These are phyloP conservation scores for Coreius guichenoti DNA, from an alignment of 2,797 vertebrate genomes.

Conservation along the genomic window DNA sequence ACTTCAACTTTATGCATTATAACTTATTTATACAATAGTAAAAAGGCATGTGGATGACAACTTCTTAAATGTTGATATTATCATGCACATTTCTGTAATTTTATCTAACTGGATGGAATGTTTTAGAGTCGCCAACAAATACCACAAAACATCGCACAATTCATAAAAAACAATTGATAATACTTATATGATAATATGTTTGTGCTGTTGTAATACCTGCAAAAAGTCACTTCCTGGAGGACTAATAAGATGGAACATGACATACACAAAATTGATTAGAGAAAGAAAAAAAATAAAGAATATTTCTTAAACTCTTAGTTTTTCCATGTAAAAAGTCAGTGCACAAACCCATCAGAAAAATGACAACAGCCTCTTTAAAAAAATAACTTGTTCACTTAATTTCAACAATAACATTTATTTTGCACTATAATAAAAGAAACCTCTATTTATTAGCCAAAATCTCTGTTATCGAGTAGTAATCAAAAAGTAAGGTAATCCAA, in stretches of 20 bases:
- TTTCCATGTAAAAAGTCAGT: too few species aligned
- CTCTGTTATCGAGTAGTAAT: background rate
- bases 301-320: too few species aligned
- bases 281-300: too few species aligned
- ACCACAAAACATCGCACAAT: background rate
- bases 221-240: background rate
- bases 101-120: background rate
- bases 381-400: background rate
- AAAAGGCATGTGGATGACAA: background rate
- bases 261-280: background rate
- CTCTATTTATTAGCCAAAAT: background rate
- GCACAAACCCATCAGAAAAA: too few species aligned
- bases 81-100: too few species aligned
- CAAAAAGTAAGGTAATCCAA: background rate
- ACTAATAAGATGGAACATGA: background rate
- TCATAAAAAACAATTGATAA: background rate
- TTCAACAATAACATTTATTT: background rate
- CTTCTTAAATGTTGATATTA: too few species aligned
- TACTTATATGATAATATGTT: background rate
- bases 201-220: background rate
- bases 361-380: too few species aligned
- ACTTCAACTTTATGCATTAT: background rate
- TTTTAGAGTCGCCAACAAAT: background rate
- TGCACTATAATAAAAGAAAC: too few species aligned
- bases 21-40: background rate